A percentile compares a stretch with the other conserved stretches of the same genome.
phyloP scores from a whole-genome alignment of 2,113 vertebrate species.

The Rostratula benghalensis region DNA sequence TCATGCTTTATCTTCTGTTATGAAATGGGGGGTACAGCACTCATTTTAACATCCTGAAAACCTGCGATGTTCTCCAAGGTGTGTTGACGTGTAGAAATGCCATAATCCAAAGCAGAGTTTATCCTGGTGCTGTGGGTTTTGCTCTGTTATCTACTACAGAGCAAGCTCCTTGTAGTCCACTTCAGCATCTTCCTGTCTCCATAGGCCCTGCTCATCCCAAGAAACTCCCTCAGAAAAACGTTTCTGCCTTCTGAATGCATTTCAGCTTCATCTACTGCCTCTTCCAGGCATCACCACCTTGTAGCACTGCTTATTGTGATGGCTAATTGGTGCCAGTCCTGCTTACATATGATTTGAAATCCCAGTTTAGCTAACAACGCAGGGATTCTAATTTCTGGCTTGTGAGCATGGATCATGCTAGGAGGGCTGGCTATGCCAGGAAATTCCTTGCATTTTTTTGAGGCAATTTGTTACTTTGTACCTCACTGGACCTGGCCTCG shows the following conservation, averaged over 20 bases:
- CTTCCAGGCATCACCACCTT: neutral
- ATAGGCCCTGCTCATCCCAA: neutral
- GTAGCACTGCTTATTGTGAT: neutral
- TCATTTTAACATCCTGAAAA: neutral
- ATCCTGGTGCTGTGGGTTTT: neutral
- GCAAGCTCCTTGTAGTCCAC: neutral
- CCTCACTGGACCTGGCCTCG: neutral
- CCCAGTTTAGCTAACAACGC: neutral
- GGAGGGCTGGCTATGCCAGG: neutral
- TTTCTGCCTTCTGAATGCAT: neutral
- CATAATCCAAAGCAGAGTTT: neutral
- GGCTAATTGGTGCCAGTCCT: neutral
- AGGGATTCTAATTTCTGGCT: neutral
- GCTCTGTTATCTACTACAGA: neutral
- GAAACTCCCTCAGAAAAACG: neutral
- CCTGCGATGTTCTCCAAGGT: neutral
- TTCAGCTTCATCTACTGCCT: neutral
- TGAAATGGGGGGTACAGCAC: rapidly evolving
- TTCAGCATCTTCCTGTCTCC: neutral
- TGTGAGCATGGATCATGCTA: neutral
- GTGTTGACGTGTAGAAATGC: neutral
- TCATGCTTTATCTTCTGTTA: neutral
- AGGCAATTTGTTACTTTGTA: neutral
- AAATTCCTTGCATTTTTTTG: conserved; percentile 59
- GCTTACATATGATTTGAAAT: neutral